phyloP scores from a whole-genome alignment of 2,797 vertebrate genomes.

The Mormyrus hasselquistii region DNA sequence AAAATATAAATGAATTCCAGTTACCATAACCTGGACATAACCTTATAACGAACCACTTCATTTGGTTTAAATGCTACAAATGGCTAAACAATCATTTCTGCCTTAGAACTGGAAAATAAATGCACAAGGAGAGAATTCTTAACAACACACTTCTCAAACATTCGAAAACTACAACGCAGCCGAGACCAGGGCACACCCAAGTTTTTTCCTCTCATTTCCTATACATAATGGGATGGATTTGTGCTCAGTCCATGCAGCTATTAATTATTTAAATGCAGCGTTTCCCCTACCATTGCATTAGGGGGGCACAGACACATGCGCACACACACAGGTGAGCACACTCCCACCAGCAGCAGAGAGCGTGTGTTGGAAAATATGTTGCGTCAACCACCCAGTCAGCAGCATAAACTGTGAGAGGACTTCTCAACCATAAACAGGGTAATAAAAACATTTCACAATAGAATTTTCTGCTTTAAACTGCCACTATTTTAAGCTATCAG shows the following conservation, averaged over 20 bases:
- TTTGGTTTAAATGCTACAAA: background rate
- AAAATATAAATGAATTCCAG: background rate
- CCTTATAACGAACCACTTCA: background rate
- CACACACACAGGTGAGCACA: too few species aligned
- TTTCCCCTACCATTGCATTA: too few species aligned
- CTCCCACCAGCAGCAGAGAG: too few species aligned
- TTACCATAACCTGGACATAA: background rate
- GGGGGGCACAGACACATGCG: too few species aligned
- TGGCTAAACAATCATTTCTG: background rate
- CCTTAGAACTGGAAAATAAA: background rate
- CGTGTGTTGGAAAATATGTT: too few species aligned
- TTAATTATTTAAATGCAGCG: background rate
- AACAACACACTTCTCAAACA: background rate
- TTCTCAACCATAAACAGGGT: too few species aligned
- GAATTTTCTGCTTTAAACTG: too few species aligned
- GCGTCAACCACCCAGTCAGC: too few species aligned
- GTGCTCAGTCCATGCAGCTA: background rate
- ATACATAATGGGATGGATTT: background rate
- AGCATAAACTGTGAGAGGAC: too few species aligned
- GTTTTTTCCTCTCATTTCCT: background rate
- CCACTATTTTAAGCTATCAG: too few species aligned
- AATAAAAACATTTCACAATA: too few species aligned
- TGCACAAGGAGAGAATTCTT: background rate
- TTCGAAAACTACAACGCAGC: too few species aligned
- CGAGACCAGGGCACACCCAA: background rate